Evolutionary conservation across 2,113 vertebrate species (phyloP).

Genomic region (Probosciger aterrimus): DNA sequence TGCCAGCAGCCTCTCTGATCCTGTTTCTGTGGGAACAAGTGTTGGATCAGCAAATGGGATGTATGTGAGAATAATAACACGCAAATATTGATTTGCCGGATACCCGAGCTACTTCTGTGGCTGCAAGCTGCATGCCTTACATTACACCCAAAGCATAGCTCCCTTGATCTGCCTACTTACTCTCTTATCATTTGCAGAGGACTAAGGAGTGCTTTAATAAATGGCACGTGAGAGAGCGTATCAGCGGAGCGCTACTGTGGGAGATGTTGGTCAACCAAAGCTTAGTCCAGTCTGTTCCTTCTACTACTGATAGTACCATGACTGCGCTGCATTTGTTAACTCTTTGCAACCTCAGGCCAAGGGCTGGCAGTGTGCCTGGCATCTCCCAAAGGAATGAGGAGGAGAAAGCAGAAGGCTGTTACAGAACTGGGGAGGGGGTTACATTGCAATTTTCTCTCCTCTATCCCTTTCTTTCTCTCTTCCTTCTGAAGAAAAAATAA

Average conservation of each 20-base stretch:
- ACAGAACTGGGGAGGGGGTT: background rate
- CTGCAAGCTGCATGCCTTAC: background rate
- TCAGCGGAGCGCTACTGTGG: fast-evolving
- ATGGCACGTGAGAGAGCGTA: fast-evolving
- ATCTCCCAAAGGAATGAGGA: background rate
- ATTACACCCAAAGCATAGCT: background rate
- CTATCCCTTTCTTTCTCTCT: background rate
- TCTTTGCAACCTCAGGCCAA: background rate
- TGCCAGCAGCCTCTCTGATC: background rate
- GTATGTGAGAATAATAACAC: background rate
- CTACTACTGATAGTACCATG: fast-evolving
- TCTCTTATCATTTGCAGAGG: background rate
- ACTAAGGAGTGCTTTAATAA: background rate
- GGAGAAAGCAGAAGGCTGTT: background rate
- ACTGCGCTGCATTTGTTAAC: background rate
- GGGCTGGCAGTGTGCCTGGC: background rate
- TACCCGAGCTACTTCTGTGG: background rate
- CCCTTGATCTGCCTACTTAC: background rate
- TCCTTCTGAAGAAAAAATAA: background rate
- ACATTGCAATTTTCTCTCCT: background rate
- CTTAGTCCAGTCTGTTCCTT: background rate
- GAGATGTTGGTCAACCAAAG: background rate
- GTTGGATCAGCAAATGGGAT: slow-evolving; percentile 28
- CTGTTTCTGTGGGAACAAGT: background rate
- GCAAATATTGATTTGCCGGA: slow-evolving; percentile 31